These are phyloP conservation scores for Liopterus haemorrhoidalis DNA, from an alignment of 2,888 invertebrate genomes.

Conservation along the genomic window DNA sequence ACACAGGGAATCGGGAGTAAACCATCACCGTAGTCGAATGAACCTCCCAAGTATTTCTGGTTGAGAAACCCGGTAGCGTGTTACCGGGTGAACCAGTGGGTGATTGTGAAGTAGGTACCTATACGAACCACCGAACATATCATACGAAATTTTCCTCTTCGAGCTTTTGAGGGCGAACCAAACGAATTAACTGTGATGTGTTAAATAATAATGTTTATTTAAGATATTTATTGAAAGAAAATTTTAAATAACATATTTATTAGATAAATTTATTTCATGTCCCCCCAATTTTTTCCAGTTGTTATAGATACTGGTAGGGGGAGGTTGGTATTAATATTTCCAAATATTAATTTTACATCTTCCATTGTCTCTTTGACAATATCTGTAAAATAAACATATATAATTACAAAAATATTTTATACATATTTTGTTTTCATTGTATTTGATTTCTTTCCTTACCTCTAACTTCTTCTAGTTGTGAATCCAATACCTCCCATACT, in stretches of 20 bases:
- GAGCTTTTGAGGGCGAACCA: neutral
- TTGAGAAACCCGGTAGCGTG: too few species aligned
- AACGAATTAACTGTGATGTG: neutral
- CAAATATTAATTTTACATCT: neutral
- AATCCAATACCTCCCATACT: slow-evolving; percentile 46
- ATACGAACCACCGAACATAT: too few species aligned
- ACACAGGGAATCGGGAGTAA: too few species aligned
- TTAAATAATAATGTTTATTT: neutral
- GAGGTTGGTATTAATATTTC: neutral
- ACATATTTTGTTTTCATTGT: neutral
- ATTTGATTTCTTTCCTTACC: too few species aligned
- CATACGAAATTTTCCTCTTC: too few species aligned
- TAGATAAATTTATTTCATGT: neutral
- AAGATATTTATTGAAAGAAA: neutral
- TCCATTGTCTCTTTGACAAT: slow-evolving; percentile 6
- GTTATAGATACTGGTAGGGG: slow-evolving; percentile 2
- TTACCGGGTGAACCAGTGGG: too few species aligned
- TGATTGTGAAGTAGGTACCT: too few species aligned
- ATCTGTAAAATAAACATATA: too few species aligned
- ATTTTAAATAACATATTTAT: neutral
- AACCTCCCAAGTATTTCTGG: too few species aligned
- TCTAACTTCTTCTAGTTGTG: slow-evolving; percentile 35
- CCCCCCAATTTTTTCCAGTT: slow-evolving; percentile 4
- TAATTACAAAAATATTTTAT: neutral
- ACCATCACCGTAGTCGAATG: too few species aligned